A percentile compares a stretch with the other conserved stretches of the same genome.
These are phyloP conservation scores for Phrynosoma blainvillii DNA, from an alignment of 2,113 vertebrate species.

Conservation along the genomic window DNA sequence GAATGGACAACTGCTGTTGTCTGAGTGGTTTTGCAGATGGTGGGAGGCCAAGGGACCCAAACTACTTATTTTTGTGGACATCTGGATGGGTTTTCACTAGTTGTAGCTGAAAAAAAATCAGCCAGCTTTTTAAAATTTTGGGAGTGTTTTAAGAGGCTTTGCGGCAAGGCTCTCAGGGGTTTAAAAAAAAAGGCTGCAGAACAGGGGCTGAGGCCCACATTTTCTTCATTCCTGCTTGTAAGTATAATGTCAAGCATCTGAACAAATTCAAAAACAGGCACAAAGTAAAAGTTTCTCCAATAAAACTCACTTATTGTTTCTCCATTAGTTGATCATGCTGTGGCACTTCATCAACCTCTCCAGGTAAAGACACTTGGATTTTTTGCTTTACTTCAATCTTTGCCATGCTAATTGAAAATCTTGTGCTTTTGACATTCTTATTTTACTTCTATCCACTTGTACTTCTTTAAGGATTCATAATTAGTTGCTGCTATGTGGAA, in stretches of 20 bases:
- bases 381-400: not conserved
- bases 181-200: no score
- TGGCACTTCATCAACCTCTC: slow-evolving; percentile 17
- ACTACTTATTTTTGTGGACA: no score
- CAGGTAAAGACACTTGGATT: not conserved
- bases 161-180: no score
- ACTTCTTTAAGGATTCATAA: slow-evolving; percentile 14
- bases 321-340: not conserved
- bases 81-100: no score
- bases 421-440: slow-evolving; percentile 14
- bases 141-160: no score
- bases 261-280: not conserved
- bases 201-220: no score
- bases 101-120: no score
- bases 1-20: no score
- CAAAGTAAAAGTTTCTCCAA: not conserved
- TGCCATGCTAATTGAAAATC: not conserved
- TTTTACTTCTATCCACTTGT: not conserved
- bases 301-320: not conserved
- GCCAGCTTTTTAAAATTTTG: no score
- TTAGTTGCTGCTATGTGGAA: slow-evolving; percentile 1
- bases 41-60: no score
- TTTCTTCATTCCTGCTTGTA: not conserved
- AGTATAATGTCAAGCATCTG: not conserved
- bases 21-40: no score